Evolutionary conservation across 2,888 invertebrate genomes (phyloP).

Genomic region (Ferrisia virgata): DNA sequence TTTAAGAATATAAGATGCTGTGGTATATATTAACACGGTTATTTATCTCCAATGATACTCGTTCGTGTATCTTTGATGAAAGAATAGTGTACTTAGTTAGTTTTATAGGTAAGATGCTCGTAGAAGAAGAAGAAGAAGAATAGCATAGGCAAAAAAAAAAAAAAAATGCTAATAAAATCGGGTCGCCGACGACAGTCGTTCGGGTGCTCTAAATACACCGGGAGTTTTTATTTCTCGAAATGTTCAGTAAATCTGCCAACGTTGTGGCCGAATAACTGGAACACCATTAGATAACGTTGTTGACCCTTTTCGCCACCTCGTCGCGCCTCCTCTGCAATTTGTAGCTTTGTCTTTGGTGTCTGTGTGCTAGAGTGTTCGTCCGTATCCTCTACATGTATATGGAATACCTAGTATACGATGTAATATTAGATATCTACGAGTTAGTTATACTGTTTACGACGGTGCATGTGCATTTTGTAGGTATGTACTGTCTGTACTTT

Average conservation of each 20-base stretch:
- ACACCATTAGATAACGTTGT: slow-evolving; percentile 1
- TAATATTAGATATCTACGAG: not conserved
- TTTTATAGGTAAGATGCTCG: not conserved
- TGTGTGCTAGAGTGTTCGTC: not conserved
- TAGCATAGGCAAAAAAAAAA: too few species aligned
- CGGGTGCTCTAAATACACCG: slow-evolving; percentile 1
- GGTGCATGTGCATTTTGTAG: too few species aligned
- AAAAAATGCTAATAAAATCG: slow-evolving; percentile 15
- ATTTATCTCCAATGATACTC: too few species aligned
- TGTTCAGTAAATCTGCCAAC: not conserved
- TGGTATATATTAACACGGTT: not conserved
- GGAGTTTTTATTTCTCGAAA: slow-evolving; percentile 6
- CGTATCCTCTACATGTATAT: not conserved
- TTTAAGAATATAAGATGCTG: too few species aligned
- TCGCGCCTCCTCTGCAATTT: not conserved
- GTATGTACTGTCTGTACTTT: too few species aligned
- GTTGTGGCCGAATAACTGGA: slow-evolving; percentile 3
- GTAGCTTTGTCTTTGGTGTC: not conserved
- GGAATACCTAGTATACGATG: not conserved
- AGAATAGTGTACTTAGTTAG: not conserved
- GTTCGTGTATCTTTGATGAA: not conserved
- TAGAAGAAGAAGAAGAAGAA: not conserved
- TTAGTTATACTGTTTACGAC: too few species aligned
- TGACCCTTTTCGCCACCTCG: not conserved
- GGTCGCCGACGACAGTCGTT: not conserved